A percentile compares a stretch with the other conserved stretches of the same genome.
phyloP scores from a whole-genome alignment of 2,113 vertebrate genomes.

The Leucopsar rothschildi region DNA sequence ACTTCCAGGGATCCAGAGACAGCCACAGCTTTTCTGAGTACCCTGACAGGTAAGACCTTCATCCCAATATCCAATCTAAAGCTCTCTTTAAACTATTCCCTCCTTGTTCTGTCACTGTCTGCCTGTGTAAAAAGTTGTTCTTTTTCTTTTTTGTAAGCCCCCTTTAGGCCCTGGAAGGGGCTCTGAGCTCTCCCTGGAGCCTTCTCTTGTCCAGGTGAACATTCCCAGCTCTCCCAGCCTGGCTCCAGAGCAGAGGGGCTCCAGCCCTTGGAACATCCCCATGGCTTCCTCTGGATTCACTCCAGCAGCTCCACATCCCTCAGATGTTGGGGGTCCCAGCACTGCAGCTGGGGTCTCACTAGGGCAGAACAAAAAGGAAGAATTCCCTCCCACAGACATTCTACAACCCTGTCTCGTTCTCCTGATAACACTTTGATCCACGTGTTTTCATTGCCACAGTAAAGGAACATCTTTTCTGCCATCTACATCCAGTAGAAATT shows the following conservation, averaged over 20 bases:
- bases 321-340: not conserved
- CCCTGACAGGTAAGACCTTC: not conserved
- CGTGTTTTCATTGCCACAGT: not conserved
- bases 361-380: not conserved
- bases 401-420: not conserved
- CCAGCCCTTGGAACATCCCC: not conserved
- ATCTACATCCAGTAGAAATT: not conserved
- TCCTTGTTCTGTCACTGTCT: not conserved
- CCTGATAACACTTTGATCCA: not conserved
- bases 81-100: not conserved
- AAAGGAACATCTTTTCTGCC: not conserved
- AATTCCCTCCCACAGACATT: not conserved
- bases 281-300: rapidly evolving
- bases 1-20: not conserved
- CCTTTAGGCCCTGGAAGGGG: rapidly evolving
- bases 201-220: not conserved
- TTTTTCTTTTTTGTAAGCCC: not conserved
- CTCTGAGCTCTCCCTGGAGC: not conserved
- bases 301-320: not conserved
- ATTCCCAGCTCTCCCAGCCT: not conserved
- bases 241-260: not conserved
- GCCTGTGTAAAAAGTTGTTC: rapidly evolving
- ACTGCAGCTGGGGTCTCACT: not conserved
- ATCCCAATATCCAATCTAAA: not conserved
- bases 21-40: not conserved